Percentiles rank a stretch among this genome's conserved stretches.
Conservation (phyloP, 2,113 vertebrate species). For the Nesogale talazaci region DNA sequence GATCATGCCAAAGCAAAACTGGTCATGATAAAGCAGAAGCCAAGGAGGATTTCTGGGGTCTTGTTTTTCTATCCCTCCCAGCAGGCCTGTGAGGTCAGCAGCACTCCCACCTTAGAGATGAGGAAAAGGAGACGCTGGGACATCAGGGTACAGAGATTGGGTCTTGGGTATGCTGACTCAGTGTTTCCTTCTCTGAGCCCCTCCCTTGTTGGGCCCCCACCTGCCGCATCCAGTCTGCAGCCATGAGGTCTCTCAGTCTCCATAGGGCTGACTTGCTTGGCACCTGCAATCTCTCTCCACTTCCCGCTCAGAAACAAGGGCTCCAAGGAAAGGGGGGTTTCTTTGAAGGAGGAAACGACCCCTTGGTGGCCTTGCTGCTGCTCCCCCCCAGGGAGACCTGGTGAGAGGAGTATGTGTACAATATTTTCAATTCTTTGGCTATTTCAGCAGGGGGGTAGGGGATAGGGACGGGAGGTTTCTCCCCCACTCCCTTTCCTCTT, state of each 20-base stretch:
- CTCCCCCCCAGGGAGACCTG: background rate
- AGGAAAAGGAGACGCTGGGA: constrained; percentile 27
- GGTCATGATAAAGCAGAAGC: background rate
- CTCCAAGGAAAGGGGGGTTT: background rate
- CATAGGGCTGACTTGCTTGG: fast-evolving
- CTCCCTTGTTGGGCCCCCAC: background rate
- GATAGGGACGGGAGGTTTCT: too few species aligned
- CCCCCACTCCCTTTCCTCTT: background rate
- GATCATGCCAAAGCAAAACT: background rate
- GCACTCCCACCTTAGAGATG: background rate
- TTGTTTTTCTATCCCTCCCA: background rate
- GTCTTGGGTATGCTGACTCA: background rate
- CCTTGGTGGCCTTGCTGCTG: background rate
- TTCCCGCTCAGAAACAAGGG: constrained; percentile 4
- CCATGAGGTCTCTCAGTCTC: background rate
- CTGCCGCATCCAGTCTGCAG: background rate
- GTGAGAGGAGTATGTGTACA: background rate
- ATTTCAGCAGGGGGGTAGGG: constrained; percentile 2
- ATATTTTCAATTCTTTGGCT: background rate
- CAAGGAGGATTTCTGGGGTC: background rate
- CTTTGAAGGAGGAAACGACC: constrained; percentile 27
- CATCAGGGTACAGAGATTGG: background rate
- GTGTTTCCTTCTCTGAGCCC: background rate
- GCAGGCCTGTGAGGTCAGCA: background rate
- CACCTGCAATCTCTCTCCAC: background rate